These are phyloP conservation scores for Micrasema longulum DNA, from an alignment of 1,140 invertebrate species.

Conservation along the genomic window DNA sequence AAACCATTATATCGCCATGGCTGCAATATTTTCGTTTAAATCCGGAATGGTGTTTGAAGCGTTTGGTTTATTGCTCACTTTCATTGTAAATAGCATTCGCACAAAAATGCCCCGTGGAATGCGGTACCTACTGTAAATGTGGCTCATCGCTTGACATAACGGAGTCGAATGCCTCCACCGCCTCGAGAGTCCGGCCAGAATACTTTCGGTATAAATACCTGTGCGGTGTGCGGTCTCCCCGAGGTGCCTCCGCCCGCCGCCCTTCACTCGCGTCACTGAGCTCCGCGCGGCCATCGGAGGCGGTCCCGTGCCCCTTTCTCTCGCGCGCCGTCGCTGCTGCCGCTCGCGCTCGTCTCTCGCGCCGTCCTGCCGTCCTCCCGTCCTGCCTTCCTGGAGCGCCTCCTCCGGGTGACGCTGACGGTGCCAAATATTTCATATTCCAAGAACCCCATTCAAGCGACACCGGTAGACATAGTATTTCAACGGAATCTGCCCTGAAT, in stretches of 20 bases:
- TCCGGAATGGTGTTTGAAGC: background rate
- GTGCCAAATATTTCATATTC: no score
- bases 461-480: no score
- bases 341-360: no score
- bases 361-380: background rate
- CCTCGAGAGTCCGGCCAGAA: slow-evolving; percentile 1
- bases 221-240: background rate
- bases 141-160: slow-evolving; percentile 37
- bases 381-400: no score
- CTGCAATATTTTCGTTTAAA: no score
- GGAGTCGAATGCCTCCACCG: background rate
- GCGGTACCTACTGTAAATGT: slow-evolving; percentile 28
- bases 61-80: slow-evolving; percentile 28
- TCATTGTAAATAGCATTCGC: slow-evolving; percentile 30
- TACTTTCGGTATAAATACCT: slow-evolving; percentile 19
- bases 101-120: slow-evolving; percentile 24
- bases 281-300: background rate
- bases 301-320: background rate
- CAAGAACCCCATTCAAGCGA: no score
- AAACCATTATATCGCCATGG: no score
- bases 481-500: no score
- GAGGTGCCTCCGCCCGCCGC: background rate
- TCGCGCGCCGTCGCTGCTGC: background rate
- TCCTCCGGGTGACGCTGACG: no score
- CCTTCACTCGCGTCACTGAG: background rate